Percentiles rank a stretch among this genome's conserved stretches.
Evolutionary conservation across 1,140 invertebrate genomes (phyloP).

Genomic region (Thaumetopoea pityocampa): DNA sequence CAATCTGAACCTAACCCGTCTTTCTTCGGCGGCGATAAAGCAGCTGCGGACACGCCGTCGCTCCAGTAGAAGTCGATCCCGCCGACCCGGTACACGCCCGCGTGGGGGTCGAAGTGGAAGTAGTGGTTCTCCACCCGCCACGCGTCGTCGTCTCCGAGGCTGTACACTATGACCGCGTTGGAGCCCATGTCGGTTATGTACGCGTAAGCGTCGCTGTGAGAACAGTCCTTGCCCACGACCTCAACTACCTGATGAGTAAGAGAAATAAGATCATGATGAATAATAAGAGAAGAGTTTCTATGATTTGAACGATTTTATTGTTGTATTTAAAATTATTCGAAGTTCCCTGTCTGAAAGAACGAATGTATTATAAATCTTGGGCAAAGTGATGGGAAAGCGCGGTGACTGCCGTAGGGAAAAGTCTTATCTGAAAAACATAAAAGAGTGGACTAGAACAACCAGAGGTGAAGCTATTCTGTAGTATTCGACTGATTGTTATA

Average conservation of each 20-base stretch:
- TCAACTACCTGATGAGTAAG: conserved; percentile 81
- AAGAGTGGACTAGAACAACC: no score
- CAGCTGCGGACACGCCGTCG: conserved; percentile 82
- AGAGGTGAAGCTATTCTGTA: no score
- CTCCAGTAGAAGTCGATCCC: conserved; percentile 85
- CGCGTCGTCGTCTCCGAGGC: conserved; percentile 79
- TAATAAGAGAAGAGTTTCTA: no score
- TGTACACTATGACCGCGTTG: conserved; percentile 84
- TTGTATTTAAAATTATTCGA: no score
- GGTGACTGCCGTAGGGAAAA: no score
- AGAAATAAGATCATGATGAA: no score
- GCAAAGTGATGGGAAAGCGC: no score
- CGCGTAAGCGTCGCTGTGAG: conserved; percentile 79
- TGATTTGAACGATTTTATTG: no score
- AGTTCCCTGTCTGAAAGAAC: no score
- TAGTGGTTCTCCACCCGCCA: conserved; percentile 86
- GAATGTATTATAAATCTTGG: no score
- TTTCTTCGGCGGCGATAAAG: conserved; percentile 67
- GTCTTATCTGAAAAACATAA: no score
- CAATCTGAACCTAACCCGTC: conserved; percentile 66
- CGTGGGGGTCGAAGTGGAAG: conserved; percentile 85
- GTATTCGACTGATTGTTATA: no score
- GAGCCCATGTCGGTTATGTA: conserved; percentile 84
- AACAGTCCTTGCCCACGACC: conserved; percentile 54
- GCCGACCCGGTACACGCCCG: conserved; percentile 81